Percentiles rank a stretch among this genome's conserved stretches.
phyloP scores from a whole-genome alignment of 2,113 vertebrate species.

The Chrysochloris asiatica region DNA sequence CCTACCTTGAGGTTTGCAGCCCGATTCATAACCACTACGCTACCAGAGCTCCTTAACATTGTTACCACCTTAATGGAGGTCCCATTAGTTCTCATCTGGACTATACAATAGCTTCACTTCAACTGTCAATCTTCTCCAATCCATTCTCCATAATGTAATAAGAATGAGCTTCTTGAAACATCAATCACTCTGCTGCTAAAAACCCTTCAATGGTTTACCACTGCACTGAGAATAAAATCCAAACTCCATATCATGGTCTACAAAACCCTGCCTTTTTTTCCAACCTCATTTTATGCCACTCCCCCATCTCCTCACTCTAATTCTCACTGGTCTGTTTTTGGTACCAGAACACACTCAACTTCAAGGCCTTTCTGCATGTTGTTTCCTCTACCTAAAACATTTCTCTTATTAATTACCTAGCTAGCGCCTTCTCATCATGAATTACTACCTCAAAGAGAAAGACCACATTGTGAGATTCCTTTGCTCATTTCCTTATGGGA shows the following conservation, averaged over 20 bases:
- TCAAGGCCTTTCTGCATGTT: too few relatives aligned
- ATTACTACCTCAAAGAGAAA: too few relatives aligned
- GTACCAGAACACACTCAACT: too few relatives aligned
- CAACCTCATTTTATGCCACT: not conserved
- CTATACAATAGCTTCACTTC: slow-evolving; percentile 32
- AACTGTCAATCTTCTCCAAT: not conserved
- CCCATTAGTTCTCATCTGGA: slow-evolving; percentile 10
- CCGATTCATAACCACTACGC: too few relatives aligned
- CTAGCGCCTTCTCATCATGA: too few relatives aligned
- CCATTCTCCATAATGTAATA: not conserved
- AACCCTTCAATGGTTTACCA: not conserved
- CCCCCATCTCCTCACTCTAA: not conserved
- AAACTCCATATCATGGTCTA: slow-evolving; percentile 30
- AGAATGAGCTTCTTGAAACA: slow-evolving; percentile 5
- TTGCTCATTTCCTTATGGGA: too few relatives aligned
- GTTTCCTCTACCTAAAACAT: too few relatives aligned
- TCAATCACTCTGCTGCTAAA: slow-evolving; percentile 38
- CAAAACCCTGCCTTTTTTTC: slow-evolving; percentile 33
- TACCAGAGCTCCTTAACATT: too few relatives aligned
- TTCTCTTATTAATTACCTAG: too few relatives aligned
- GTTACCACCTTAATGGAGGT: not conserved
- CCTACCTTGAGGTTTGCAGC: too few relatives aligned
- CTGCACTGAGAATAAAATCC: slow-evolving; percentile 15
- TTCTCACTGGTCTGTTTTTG: too few relatives aligned
- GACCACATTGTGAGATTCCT: too few relatives aligned